Evolutionary conservation across 2,113 vertebrate species (phyloP).

Genomic region (Bambusicola thoracicus): DNA sequence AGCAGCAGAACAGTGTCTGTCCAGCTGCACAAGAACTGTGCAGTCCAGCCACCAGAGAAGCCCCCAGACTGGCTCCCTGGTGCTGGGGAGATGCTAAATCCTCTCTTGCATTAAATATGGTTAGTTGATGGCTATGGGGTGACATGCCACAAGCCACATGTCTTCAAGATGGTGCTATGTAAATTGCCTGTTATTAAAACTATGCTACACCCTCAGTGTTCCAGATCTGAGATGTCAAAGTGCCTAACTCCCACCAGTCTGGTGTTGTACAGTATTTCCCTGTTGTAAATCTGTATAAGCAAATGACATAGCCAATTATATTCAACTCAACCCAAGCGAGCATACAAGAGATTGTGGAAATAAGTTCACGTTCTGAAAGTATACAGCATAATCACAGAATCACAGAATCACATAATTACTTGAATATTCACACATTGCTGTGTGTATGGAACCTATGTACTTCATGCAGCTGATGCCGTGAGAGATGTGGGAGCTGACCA

Average conservation of each 20-base stretch:
- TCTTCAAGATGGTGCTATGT: not conserved
- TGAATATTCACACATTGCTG: not conserved
- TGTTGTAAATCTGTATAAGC: not conserved
- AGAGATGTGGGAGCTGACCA: not conserved
- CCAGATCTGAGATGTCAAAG: accelerated
- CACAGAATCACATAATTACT: too few relatives aligned
- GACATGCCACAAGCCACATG: accelerated
- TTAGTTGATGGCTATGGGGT: not conserved
- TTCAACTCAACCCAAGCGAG: not conserved
- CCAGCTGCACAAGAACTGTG: not conserved
- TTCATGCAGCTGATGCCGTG: not conserved
- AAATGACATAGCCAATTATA: not conserved
- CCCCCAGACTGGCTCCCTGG: not conserved
- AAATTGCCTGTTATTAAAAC: not conserved
- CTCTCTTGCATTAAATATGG: not conserved
- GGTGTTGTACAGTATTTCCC: not conserved
- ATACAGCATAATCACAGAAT: too few relatives aligned
- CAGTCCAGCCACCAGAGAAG: accelerated
- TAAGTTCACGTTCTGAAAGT: not conserved
- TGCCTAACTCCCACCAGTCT: not conserved
- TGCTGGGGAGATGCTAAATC: not conserved
- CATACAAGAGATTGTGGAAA: not conserved
- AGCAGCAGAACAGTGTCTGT: conserved; percentile 64
- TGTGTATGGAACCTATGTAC: not conserved
- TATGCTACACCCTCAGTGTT: not conserved